Conservation (phyloP, 2,888 invertebrate genomes). For the Leucania comma region DNA sequence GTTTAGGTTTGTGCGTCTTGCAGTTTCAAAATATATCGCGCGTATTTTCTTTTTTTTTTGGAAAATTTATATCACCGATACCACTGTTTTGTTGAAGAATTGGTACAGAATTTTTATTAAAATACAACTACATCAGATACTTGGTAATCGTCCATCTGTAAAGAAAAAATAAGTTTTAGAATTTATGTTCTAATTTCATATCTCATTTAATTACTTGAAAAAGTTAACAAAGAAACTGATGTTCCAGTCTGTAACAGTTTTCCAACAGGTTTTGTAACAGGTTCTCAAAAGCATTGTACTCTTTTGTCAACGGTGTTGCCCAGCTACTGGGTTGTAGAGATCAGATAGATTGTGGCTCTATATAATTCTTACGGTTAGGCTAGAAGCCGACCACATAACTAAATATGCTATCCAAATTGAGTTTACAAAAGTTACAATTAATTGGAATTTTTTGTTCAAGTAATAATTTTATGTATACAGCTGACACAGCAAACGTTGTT, state of each 20-base stretch:
- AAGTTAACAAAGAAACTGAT: background rate
- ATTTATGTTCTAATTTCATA: background rate
- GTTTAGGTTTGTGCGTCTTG: too few relatives aligned
- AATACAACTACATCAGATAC: slow-evolving; percentile 58
- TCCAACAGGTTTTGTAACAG: background rate
- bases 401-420: background rate
- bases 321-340: background rate
- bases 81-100: background rate
- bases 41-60: background rate
- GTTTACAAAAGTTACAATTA: too few relatives aligned
- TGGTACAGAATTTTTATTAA: slow-evolving; percentile 44
- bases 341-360: background rate
- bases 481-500: background rate
- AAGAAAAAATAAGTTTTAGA: slow-evolving; percentile 14
- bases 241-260: background rate
- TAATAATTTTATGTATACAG: background rate
- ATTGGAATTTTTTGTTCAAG: background rate
- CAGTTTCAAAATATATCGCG: background rate
- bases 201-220: background rate
- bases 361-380: background rate
- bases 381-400: background rate
- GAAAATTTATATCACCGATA: background rate
- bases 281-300: background rate
- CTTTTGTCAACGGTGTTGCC: background rate
- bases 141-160: slow-evolving; percentile 46